Evolutionary conservation across 2,797 vertebrate species (phyloP).

Genomic region (Leuciscus waleckii): DNA sequence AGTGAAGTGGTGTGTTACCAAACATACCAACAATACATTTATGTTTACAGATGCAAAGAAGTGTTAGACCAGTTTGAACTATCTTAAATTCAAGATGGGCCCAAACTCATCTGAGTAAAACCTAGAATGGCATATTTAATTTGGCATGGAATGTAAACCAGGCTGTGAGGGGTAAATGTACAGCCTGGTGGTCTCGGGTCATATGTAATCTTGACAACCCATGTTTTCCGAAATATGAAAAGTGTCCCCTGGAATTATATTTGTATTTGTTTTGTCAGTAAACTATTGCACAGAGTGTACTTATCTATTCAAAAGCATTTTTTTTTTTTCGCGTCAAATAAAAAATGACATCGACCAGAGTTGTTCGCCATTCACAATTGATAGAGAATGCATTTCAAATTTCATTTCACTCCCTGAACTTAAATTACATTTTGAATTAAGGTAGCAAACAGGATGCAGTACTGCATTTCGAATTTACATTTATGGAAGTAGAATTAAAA

Average conservation of each 20-base stretch:
- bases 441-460: not conserved
- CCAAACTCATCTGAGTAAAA: not conserved
- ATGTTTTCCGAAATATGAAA: not conserved
- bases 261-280: not conserved
- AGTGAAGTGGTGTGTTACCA: not conserved
- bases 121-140: not conserved
- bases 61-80: not conserved
- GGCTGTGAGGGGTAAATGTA: not conserved
- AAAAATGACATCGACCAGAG: not conserved
- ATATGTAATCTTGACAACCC: not conserved
- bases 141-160: not conserved
- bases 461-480: not conserved
- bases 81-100: not conserved
- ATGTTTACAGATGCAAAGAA: not conserved
- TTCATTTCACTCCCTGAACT: not conserved
- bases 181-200: not conserved
- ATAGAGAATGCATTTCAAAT: not conserved
- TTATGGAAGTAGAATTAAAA: not conserved
- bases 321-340: not conserved
- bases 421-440: not conserved
- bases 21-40: not conserved
- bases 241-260: not conserved
- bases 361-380: not conserved
- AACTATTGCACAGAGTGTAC: not conserved
- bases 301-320: not conserved